Conservation (phyloP, 2,797 vertebrate species). For the Lagorchestes hirsutus region DNA sequence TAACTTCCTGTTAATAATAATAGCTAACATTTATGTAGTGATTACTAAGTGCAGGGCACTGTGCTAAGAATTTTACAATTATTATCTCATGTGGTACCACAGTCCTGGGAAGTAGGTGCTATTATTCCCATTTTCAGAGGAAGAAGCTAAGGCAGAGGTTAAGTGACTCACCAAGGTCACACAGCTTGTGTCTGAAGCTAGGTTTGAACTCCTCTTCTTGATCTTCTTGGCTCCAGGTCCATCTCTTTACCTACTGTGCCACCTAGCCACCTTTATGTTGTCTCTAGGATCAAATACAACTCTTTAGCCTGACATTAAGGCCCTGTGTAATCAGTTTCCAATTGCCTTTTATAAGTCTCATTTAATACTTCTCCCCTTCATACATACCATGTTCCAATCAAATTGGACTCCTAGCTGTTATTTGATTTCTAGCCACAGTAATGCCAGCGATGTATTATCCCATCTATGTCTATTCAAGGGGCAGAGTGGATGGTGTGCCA, state of each 20-base stretch:
- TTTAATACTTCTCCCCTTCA: not conserved
- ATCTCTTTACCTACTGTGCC: not conserved
- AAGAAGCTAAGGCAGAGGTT: not conserved
- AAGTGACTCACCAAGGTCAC: not conserved
- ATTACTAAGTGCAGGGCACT: not conserved
- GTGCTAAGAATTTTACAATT: not conserved
- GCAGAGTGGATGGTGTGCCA: not conserved
- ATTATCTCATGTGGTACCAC: not conserved
- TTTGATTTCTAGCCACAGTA: not conserved
- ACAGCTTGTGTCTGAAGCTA: not conserved
- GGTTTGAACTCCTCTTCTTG: not conserved
- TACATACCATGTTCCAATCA: not conserved
- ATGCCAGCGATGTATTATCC: not conserved
- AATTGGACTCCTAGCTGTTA: not conserved
- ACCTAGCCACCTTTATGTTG: not conserved
- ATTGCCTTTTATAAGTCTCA: not conserved
- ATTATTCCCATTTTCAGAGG: not conserved
- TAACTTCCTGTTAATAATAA: not conserved
- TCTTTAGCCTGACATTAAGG: not conserved
- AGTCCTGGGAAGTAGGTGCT: not conserved
- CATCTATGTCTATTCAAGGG: not conserved
- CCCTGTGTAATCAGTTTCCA: not conserved
- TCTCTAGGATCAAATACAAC: not conserved
- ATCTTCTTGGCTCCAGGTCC: not conserved
- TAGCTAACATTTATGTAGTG: not conserved